Base-by-base conservation (phyloP, 2,888 invertebrate genomes). In the Osmoderma eremita region DNA sequence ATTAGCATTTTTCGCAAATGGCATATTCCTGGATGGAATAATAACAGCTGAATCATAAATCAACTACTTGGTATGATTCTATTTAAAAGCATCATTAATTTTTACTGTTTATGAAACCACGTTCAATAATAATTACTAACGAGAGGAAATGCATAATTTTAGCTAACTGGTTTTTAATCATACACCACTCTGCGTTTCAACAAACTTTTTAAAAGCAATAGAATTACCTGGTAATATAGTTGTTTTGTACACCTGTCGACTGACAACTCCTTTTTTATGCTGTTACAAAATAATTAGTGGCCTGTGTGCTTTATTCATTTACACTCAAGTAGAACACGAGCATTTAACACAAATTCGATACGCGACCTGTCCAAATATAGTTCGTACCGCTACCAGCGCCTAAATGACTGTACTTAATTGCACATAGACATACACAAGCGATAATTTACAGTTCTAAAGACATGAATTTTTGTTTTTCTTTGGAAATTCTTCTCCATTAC, bases 161-260 rank as follows among this genome's bases (percentile, higher is more conserved):
- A 45, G n/a, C 45, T 58, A 58, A 45, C 42, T 38, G 8, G 53
- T 38, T 53, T 36, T 18, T 53, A 53, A 38, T 53, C 30, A 38
- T 38, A 17, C 17, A 17, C 17, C 30, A 30, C 5, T 30, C 30
- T 30, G 6, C 10, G 30, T 30, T 30, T 8, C 30, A 10, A 30
- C 30, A 30, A 5, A n/a, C n/a, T 50, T 12, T 15, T 17, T 15
- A 17, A 4, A 51, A 13, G 6, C 18, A 36, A 36, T 8, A 30
- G 4, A 10, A 53, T 30, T 53, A 38, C 3, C 22, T 3, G 22
- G 13, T 24, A 50, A 22, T 50, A 50, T 24, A 30, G 24, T 24
- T 24, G n/a, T 13, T 13, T 24, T 24, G n/a, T 13, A 5, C 10
- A 13, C 13, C 50, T 50, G 30, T n/a, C 50, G 24, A 24, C 50